Evolutionary conservation across 1,140 invertebrate species (phyloP), one percentile per base, ranked within the genome.

Genomic region (Neotoxoptera formosana): DNA sequence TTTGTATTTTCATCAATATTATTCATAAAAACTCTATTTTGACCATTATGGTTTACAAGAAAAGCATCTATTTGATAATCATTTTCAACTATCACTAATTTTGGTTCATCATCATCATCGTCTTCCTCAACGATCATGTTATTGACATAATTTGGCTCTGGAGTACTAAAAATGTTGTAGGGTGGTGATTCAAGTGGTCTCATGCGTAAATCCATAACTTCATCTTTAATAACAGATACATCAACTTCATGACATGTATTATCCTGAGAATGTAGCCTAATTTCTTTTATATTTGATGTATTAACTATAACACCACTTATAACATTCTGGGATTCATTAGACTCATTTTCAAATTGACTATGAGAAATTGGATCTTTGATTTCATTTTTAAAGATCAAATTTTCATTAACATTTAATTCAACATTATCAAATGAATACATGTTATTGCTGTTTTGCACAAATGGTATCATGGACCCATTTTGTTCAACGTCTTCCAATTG

Each of bases 151-250:
- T 20, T 89, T 23, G 67, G 17, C 11, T 86, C 30, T 47, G 81
- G 14, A 23, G 45, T 67, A 84, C 45, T 41, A 34, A 48, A 53
- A 91, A 34, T 60, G 20, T 91, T 84, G 23, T 95, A 95, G 17
- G 95, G 95, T 81, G 95, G 94, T 94, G 96, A 95, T 60, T 96
- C 96, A 23, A 95, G 94, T 36, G 95, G 95, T 94, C 96, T 95
- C 67, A 96, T 96, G 4, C 95, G 95, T 94, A 96, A 96, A 94
- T 96, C 96, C 53, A 96, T 96, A 76, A 95, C 95, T 94, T 96
- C 96, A 25, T 93, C 81, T 90, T 83, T 83, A 0, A 60, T 14
- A 60, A 91, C n/a, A 53, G n/a, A 45, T 36, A 91, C 67, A 34
- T 94, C 51, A 94, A 45, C 67, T n/a, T 76, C 30, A 76, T 41